Evolutionary conservation across 2,888 invertebrate species (phyloP).

Genomic region (Dascillus cervinus): DNA sequence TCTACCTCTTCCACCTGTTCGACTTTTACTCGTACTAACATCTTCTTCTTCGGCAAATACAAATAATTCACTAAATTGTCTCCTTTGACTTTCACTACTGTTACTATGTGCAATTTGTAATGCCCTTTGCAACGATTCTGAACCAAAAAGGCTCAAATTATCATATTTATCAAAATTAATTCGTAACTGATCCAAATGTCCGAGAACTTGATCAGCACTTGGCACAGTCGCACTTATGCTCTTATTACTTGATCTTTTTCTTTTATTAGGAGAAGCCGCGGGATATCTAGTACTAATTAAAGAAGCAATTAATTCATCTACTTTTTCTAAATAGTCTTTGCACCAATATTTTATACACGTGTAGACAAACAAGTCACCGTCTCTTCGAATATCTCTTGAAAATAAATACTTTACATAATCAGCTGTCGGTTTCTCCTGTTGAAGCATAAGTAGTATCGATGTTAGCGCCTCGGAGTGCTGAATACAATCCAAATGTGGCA

Average conservation of each 20-base stretch:
- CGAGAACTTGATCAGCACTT: slow-evolving; percentile 77
- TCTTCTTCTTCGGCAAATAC: slow-evolving; percentile 83
- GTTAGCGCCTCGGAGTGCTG: slow-evolving; percentile 91
- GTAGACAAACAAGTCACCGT: slow-evolving; percentile 84
- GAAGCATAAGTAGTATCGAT: slow-evolving; percentile 81
- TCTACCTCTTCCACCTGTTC: slow-evolving; percentile 51
- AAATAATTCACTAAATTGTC: slow-evolving; percentile 85
- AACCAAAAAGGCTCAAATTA: slow-evolving; percentile 73
- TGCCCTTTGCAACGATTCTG: slow-evolving; percentile 87
- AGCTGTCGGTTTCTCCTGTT: slow-evolving; percentile 83
- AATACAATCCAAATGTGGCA: slow-evolving; percentile 71
- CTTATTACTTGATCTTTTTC: slow-evolving; percentile 75
- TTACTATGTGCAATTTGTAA: slow-evolving; percentile 81
- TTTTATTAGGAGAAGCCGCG: slow-evolving; percentile 81
- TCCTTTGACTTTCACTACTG: slow-evolving; percentile 81
- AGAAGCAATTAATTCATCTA: slow-evolving; percentile 72
- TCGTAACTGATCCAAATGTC: slow-evolving; percentile 87
- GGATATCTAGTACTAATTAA: slow-evolving; percentile 76
- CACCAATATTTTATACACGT: slow-evolving; percentile 92
- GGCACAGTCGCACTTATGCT: slow-evolving; percentile 64
- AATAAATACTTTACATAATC: slow-evolving; percentile 81
- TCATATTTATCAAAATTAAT: slow-evolving; percentile 61
- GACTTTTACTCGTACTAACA: slow-evolving; percentile 51
- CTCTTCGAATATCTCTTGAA: slow-evolving; percentile 55
- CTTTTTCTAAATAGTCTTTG: slow-evolving; percentile 82